Percentiles rank a stretch among this genome's conserved stretches.
These are phyloP conservation scores for Sebastes schlegelii DNA, from an alignment of 2,113 vertebrate species.

Conservation along the genomic window DNA sequence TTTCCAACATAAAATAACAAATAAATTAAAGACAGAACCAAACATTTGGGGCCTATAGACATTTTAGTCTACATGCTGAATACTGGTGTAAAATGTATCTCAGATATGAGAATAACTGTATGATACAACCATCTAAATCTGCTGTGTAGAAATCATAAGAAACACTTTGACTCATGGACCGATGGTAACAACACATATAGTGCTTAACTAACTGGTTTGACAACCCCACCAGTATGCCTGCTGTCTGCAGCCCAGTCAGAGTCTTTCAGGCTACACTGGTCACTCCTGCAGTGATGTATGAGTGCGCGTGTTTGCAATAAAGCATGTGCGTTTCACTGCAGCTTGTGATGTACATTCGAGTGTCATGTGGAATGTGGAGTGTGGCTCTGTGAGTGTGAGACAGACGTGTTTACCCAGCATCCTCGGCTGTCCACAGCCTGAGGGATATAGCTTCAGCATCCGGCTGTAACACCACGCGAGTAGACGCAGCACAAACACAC, in stretches of 20 bases:
- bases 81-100: not conserved
- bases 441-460: conserved; percentile 20
- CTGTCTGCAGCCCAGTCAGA: not conserved
- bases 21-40: too few species aligned
- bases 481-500: conserved; percentile 31
- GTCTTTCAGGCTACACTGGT: not conserved
- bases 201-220: conserved; percentile 47
- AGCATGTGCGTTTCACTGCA: not conserved
- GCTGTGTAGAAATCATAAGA: not conserved
- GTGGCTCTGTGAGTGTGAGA: not conserved
- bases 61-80: not conserved
- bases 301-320: not conserved
- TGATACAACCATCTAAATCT: not conserved
- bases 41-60: not conserved
- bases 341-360: conserved; percentile 1
- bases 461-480: conserved; percentile 15
- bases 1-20: not conserved
- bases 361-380: conserved; percentile 10
- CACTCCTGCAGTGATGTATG: not conserved
- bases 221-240: not conserved
- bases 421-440: conserved; percentile 12
- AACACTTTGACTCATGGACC: not conserved
- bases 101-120: not conserved
- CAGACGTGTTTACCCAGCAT: conserved; percentile 18
- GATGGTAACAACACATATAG: conserved; percentile 10